phyloP scores from a whole-genome alignment of 2,888 invertebrate genomes.

The Flexamia atlantica region DNA sequence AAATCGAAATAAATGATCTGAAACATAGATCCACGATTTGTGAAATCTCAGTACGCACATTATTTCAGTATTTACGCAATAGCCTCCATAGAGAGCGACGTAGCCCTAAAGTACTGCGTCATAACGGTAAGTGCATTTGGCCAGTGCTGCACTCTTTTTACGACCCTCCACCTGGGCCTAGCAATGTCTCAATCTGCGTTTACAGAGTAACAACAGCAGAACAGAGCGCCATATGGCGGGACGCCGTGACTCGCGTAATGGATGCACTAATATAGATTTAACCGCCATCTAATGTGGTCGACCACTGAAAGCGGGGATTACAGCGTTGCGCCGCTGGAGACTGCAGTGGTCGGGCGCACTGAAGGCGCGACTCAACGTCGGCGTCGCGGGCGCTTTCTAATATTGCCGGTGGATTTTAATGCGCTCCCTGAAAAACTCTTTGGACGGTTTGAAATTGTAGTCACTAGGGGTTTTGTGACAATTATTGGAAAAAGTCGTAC shows the following conservation, averaged over 20 bases:
- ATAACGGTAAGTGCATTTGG: neutral
- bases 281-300: slow-evolving; percentile 21
- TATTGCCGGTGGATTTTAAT: neutral
- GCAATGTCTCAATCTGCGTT: slow-evolving; percentile 29
- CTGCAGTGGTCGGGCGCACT: slow-evolving; percentile 3
- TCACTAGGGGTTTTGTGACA: too few species aligned
- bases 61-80: too few species aligned
- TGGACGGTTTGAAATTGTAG: too few species aligned
- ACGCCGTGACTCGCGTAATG: slow-evolving; percentile 7
- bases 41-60: too few species aligned
- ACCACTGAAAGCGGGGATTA: slow-evolving; percentile 37
- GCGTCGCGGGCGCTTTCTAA: neutral
- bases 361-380: slow-evolving; percentile 29
- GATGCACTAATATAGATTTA: slow-evolving; percentile 46
- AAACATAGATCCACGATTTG: too few species aligned
- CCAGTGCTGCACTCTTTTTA: neutral
- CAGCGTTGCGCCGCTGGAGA: slow-evolving; percentile 2
- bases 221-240: slow-evolving; percentile 30
- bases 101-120: too few species aligned
- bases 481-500: too few species aligned
- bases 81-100: too few species aligned
- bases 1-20: too few species aligned
- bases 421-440: too few species aligned
- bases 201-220: slow-evolving; percentile 20
- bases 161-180: neutral